Conservation (phyloP, 2,113 vertebrate genomes). For the Manacus vitellinus region DNA sequence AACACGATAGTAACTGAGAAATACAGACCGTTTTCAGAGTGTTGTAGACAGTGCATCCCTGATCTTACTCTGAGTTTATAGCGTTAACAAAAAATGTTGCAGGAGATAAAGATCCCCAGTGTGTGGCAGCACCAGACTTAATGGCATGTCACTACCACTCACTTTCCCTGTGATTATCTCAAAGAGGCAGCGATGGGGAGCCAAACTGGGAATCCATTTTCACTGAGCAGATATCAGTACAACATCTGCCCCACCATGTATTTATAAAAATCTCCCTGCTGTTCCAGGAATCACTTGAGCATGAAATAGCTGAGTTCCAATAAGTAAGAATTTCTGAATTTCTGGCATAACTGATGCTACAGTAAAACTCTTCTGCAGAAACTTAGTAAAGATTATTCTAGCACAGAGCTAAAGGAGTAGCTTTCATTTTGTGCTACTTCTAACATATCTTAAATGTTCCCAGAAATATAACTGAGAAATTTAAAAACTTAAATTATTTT, state of each 20-base stretch:
- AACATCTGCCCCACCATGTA: conserved; percentile 4
- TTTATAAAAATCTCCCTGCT: conserved; percentile 29
- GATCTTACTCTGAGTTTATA: not conserved
- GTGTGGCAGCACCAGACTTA: conserved; percentile 4
- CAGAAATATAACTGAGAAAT: not conserved
- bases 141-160: not conserved
- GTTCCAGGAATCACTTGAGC: conserved; percentile 5
- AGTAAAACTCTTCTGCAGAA: not conserved
- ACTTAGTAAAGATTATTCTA: not conserved
- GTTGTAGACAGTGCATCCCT: not conserved
- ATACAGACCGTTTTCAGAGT: not conserved
- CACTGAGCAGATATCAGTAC: not conserved
- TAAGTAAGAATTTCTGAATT: conserved; percentile 15
- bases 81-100: not conserved
- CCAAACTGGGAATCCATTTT: not conserved
- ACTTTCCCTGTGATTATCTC: not conserved
- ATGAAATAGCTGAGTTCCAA: not conserved
- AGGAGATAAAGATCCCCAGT: conserved; percentile 6
- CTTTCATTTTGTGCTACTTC: not conserved
- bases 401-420: not conserved
- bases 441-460: not conserved
- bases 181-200: not conserved
- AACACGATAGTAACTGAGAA: not conserved
- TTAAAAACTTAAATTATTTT: not conserved
- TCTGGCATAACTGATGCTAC: not conserved